Base-by-base conservation (phyloP, 1,140 invertebrate species). In the Argopecten irradians region DNA sequence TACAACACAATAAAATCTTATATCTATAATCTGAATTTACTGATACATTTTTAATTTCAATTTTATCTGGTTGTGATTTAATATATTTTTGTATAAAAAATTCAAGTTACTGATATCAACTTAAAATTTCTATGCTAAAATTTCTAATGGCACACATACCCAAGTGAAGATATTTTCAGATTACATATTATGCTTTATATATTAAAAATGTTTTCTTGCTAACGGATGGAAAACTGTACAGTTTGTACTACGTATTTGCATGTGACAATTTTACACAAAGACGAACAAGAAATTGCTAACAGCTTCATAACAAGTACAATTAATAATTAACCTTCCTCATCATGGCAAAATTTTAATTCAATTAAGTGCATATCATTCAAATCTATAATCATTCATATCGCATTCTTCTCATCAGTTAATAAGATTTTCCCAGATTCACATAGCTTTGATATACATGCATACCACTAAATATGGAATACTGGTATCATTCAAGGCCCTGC, bases 341-440 rank as follows among this genome's bases (percentile, higher is more conserved):
- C 55, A n/a, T 71, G 5, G 55, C n/a, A 71, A 71, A n/a, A n/a
- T n/a, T 71, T 71, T 71, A 46, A 19, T 46, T 46, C 43, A 46
- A 46, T 71, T n/a, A 71, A 71, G 55, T 71, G 55, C 55, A 71
- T 71, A 71, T 71, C 55, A 71, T 71, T 71, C 55, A 71, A 71
- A 28, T 71, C 55, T 71, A 71, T 71, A 28, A 71, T 28, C 55
- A 71, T 71, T 71, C 55, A 71, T 71, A 71, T 71, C 55, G 16
- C 55, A 71, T 71, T 71, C 55, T 71, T 71, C 55, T 71, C 55
- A 71, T 71, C 22, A n/a, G 55, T 71, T 28, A 16, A 8, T 46
- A 46, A 46, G 43, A 28, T 28, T 71, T 71, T 71, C 28, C 55
- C 55, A 28, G 55, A 28, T 71, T 71, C 55, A 28, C 55, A 28